Evolutionary conservation across 1,140 invertebrate genomes (phyloP), one percentile per base, ranked within the genome.

Genomic region (Philotrypesis tridentata): DNA sequence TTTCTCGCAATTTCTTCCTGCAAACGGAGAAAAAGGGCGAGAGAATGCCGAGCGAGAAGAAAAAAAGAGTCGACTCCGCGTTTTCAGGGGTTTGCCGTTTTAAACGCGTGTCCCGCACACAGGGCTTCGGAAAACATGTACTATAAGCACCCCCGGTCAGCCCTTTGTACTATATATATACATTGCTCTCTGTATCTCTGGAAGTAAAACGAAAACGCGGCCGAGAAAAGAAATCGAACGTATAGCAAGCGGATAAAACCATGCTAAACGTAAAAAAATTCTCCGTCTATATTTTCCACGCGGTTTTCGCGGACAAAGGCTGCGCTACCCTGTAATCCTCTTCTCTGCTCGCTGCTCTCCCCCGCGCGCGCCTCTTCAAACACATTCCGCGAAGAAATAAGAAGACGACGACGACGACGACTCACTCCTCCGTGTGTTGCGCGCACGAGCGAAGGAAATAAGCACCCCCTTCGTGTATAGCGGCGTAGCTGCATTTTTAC

Each of bases 401-500:
- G 48, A 55, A 55, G 48, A 55, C 48, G 48, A 55, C 5, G 12
- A 2, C 40, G 40, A 14, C 40, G 11, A 14, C 12, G 11, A 5
- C 40, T 43, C 40, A n/a, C 33, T 37, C 3, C 33, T 37, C 9
- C 9, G 4, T 37, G 4, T 37, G 4, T 55, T 17, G 48, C 48
- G 48, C 48, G 48, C 48, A 55, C 48, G 48, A 55, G 48, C 48
- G 21, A 55, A 55, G 48, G 21, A 55, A 55, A 55, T 55, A 55
- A 55, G 48, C 48, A 55, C 21, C 48, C 48, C 48, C 21, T 55
- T n/a, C n/a, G n/a, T 17, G 48, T 55, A 37, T 25, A 8, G 25
- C 8, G 0, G 61, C 14, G 63, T 25, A 21, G 78, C 27, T 75
- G 81, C 80, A 82, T 37, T 83, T 79, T 71, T 82, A 82, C 48